These are phyloP conservation scores for Mus musculus DNA, from an alignment of 2,113 vertebrate species.

Conservation along the genomic window DNA sequence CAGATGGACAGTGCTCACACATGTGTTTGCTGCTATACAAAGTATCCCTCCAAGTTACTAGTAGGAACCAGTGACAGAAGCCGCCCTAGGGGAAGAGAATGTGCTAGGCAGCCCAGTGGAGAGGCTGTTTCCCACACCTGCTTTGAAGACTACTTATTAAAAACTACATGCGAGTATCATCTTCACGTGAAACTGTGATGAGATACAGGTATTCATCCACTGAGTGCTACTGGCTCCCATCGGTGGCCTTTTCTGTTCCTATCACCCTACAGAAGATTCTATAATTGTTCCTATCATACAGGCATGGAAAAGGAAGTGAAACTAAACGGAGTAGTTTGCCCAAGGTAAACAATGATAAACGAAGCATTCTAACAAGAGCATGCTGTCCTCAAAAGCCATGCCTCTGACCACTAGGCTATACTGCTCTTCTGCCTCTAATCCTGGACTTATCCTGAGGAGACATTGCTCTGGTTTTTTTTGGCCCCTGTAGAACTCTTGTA, in stretches of 20 bases:
- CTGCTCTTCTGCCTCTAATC: not conserved
- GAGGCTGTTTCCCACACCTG: not conserved
- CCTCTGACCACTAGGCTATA: too few species aligned
- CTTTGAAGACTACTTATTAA: not conserved
- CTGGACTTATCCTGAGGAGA: not conserved
- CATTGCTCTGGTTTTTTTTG: not conserved
- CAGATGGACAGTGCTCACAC: not conserved
- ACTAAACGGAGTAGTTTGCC: not conserved
- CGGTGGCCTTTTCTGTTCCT: not conserved
- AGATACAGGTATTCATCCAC: not conserved
- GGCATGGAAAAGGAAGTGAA: not conserved
- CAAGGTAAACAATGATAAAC: not conserved
- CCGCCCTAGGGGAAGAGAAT: not conserved
- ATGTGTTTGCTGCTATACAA: not conserved
- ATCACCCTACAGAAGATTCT: not conserved
- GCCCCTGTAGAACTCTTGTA: not conserved
- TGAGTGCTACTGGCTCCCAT: not conserved
- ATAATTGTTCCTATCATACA: not conserved
- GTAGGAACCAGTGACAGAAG: not conserved
- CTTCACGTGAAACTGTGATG: not conserved
- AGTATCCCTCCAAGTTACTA: not conserved
- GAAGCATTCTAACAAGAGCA: not conserved
- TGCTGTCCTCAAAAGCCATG: not conserved
- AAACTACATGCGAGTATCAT: not conserved
- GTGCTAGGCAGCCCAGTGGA: not conserved